Conservation (phyloP, 2,888 invertebrate genomes). For the Orthonevra nobilis region DNA sequence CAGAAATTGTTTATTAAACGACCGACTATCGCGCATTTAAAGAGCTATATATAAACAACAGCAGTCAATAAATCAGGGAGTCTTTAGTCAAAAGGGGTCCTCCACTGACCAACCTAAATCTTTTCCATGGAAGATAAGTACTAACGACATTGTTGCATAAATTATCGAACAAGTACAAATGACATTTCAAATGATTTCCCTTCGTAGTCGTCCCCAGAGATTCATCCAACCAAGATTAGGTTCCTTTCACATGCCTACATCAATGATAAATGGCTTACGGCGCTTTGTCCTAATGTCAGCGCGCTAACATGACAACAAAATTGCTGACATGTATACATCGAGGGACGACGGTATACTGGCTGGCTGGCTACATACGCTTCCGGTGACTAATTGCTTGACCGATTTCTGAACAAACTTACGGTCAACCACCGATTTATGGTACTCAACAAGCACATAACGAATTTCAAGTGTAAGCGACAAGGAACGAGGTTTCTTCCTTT, state of each 20-base stretch:
- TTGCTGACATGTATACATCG: slow-evolving; percentile 54
- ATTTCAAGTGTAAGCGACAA: not conserved
- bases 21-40: no score
- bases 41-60: no score
- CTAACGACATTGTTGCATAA: no score
- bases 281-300: slow-evolving; percentile 20
- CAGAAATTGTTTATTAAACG: no score
- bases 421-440: slow-evolving; percentile 62
- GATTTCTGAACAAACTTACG: slow-evolving; percentile 48
- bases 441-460: slow-evolving; percentile 2
- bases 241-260: not conserved
- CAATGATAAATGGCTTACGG: slow-evolving; percentile 33
- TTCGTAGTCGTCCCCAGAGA: no score
- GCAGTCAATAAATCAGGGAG: no score
- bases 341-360: not conserved
- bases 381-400: slow-evolving; percentile 64
- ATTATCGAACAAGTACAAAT: slow-evolving; percentile 3
- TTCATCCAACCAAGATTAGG: slow-evolving; percentile 3
- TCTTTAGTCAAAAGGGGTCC: no score
- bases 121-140: no score
- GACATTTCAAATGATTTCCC: no score
- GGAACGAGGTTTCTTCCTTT: slow-evolving; percentile 14
- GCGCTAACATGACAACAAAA: slow-evolving; percentile 30
- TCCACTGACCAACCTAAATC: no score
- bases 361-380: slow-evolving; percentile 33